Evolutionary conservation across 2,113 vertebrate species (phyloP).

Genomic region (Pholis gunnellus): DNA sequence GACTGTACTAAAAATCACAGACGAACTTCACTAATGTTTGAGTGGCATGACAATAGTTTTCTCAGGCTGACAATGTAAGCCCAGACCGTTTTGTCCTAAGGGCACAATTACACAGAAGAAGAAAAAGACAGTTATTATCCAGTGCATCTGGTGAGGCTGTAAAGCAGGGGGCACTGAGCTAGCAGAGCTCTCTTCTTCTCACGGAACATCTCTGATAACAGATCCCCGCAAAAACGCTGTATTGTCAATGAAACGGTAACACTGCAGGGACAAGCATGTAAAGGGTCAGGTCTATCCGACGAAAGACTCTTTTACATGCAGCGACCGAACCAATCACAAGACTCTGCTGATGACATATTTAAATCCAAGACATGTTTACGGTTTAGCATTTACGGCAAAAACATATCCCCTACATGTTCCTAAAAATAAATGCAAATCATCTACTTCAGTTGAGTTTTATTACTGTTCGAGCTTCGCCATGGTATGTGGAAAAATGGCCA

Average conservation of each 20-base stretch:
- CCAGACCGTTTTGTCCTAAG: constrained; percentile 50
- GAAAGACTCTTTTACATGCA: background rate
- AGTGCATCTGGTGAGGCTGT: constrained; percentile 65
- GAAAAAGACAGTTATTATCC: constrained; percentile 70
- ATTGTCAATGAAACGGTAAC: background rate
- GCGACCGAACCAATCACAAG: background rate
- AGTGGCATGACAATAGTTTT: constrained; percentile 64
- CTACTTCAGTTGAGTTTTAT: background rate
- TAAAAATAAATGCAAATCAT: background rate
- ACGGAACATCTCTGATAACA: constrained; percentile 33
- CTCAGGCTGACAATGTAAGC: constrained; percentile 59
- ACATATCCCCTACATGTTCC: background rate
- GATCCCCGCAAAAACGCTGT: background rate
- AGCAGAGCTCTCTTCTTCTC: background rate
- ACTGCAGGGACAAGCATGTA: background rate
- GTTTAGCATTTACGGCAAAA: background rate
- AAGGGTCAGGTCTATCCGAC: background rate
- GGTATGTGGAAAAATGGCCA: background rate
- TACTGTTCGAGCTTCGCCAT: background rate
- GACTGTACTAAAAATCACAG: constrained; percentile 53
- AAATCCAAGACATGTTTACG: background rate
- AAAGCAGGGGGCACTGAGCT: constrained; percentile 32
- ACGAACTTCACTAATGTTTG: constrained; percentile 52
- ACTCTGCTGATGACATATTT: background rate
- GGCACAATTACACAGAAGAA: constrained; percentile 65